Percentiles rank a stretch among this genome's conserved stretches.
These are phyloP conservation scores for Xiphophorus birchmanni DNA, from an alignment of 2,797 vertebrate species.

Conservation along the genomic window DNA sequence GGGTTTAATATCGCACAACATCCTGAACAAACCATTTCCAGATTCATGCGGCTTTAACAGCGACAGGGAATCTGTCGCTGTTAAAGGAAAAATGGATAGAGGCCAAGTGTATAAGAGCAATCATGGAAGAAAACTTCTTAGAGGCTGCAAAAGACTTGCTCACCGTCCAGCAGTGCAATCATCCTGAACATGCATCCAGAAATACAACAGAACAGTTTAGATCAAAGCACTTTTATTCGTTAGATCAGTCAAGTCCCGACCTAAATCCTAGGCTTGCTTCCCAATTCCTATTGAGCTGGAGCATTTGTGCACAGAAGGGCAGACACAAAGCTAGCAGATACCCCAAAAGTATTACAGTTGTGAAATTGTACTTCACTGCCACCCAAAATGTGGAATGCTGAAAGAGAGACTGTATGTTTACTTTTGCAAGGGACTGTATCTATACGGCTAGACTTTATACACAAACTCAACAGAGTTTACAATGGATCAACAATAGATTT, in stretches of 20 bases:
- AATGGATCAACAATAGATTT: not conserved
- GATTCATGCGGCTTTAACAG: not conserved
- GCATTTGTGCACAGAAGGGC: not conserved
- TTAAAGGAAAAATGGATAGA: not conserved
- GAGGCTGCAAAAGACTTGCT: not conserved
- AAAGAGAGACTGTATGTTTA: not conserved
- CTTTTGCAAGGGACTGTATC: not conserved
- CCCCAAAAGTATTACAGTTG: not conserved
- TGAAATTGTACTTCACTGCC: not conserved
- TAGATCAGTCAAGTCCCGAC: not conserved
- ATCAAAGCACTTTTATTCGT: slow-evolving; percentile 6
- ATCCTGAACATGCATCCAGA: not conserved
- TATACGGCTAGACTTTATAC: not conserved
- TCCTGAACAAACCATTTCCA: not conserved
- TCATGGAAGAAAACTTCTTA: not conserved
- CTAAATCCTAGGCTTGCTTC: not conserved
- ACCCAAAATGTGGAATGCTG: not conserved
- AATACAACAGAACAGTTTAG: not conserved
- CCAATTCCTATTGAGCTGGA: not conserved
- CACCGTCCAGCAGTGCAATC: not conserved
- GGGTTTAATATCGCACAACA: not conserved
- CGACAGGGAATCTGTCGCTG: not conserved
- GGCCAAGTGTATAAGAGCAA: not conserved
- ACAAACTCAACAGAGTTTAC: not conserved
- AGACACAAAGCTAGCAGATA: not conserved